phyloP scores from a whole-genome alignment of 2,888 invertebrate genomes.

The Anoplius nigerrimus region DNA sequence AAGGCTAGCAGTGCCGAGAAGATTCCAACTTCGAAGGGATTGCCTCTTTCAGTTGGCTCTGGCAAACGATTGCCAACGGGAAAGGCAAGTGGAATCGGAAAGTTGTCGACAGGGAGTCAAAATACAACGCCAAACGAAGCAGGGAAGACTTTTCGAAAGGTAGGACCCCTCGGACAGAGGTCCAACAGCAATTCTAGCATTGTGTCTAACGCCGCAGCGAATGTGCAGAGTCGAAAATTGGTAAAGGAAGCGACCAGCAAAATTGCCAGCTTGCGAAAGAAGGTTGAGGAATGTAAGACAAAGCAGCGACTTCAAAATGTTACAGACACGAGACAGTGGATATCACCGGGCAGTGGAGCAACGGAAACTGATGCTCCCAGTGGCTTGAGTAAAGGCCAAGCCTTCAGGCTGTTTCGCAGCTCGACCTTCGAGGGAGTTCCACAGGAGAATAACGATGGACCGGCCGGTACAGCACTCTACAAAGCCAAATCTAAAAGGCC shows the following conservation, averaged over 20 bases:
- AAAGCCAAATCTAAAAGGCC: slow-evolving; percentile 43
- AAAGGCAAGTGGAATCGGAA: slow-evolving; percentile 17
- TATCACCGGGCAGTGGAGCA: slow-evolving; percentile 67
- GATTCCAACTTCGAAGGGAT: slow-evolving; percentile 47
- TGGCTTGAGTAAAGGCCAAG: slow-evolving; percentile 39
- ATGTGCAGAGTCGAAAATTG: slow-evolving; percentile 66
- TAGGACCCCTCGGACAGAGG: slow-evolving; percentile 59
- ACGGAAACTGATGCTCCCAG: slow-evolving; percentile 35
- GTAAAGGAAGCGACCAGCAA: slow-evolving; percentile 84
- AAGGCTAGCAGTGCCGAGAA: slow-evolving; percentile 59
- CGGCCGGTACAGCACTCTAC: slow-evolving; percentile 15
- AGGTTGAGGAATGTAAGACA: slow-evolving; percentile 83
- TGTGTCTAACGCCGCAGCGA: slow-evolving; percentile 58
- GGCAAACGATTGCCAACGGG: slow-evolving; percentile 21
- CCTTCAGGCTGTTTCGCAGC: slow-evolving; percentile 77
- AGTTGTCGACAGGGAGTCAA: slow-evolving; percentile 28
- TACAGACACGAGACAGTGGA: slow-evolving; percentile 80
- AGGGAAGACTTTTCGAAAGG: slow-evolving; percentile 43
- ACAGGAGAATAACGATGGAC: slow-evolving; percentile 42
- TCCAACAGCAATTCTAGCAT: slow-evolving; percentile 81
- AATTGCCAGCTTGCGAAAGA: slow-evolving; percentile 88
- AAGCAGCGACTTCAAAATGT: slow-evolving; percentile 76
- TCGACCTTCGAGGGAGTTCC: slow-evolving; percentile 80
- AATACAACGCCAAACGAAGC: slow-evolving; percentile 53
- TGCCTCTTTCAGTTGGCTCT: slow-evolving; percentile 43